Evolutionary conservation across 2,888 invertebrate species (phyloP), one percentile per base, ranked within the genome.

Genomic region (Torymus tubicola): DNA sequence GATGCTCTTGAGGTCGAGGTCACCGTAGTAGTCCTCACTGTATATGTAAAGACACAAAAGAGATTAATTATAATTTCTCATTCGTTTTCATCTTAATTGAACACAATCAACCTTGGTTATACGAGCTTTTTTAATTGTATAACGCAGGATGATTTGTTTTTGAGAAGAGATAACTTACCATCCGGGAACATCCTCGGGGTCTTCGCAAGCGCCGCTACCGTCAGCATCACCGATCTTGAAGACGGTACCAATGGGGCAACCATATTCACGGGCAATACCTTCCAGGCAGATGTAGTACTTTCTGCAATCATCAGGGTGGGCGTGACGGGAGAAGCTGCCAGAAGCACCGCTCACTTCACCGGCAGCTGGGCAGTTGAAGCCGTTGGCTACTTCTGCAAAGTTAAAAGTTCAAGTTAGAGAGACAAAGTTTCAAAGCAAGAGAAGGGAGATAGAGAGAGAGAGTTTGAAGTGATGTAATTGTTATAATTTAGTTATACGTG

Each of bases 11-110:
- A 97, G 93, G 92, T 97, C 97, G 95, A 97, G 93, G 92, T 97
- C 97, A 87, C 97, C 97, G 91, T 97, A 97, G 94, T 97, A 97
- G 95, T 97, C 97, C 94, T 97, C 97, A 94, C 97, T 97, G 96
- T 93, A 78, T 65, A 16, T 0, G 13, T 50, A 1, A 18, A 91
- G 86, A 2, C 8, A 31, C 8, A 5, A 8, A 31, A n/a, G 31
- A 31, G 31, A 31, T 31, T 8, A 31, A 8, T 31, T 31, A 2
- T 31, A 5, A 31, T 31, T 31, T n/a, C n/a, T n/a, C n/a, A n/a
- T n/a, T n/a, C n/a, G n/a, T n/a, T n/a, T n/a, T n/a, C n/a, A n/a
- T n/a, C n/a, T n/a, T n/a, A n/a, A n/a, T n/a, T n/a, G n/a, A 31
- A 31, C 31, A 8, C 31, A 31, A 31, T 31, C 24, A 24, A 3